Base-by-base conservation (phyloP, 1,140 invertebrate genomes). In the Euwallacea fornicatus region DNA sequence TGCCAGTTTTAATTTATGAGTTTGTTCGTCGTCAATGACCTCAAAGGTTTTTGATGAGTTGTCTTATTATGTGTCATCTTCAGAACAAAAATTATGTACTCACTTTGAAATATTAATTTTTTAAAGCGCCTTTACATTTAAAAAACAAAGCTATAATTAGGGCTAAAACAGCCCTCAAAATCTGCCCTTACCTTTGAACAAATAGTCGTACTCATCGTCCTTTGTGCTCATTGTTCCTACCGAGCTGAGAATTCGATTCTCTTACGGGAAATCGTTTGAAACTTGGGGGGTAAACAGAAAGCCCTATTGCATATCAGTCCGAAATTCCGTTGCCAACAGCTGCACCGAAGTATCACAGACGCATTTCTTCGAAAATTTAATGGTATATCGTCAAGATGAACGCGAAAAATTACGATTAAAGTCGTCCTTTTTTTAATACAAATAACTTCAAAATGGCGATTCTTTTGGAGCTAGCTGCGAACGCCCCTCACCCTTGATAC, bases 151-250 rank as follows among this genome's bases (percentile, higher is more conserved):
- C 21, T 33, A 33, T 1, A 33, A 2, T 33, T 33, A 33, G 21
- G 21, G 21, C 21, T 33, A 33, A 33, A 33, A 33, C 21, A 2
- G 4, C 21, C 21, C 21, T 33, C 21, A 33, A 33, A 33, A 33
- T 4, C 21, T 2, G 21, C 21, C 42, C 83, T 86, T 89, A 98
- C 97, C 97, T 96, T 99, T 99, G 87, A 99, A 99, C 84, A 99
- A 91, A 91, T 99, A 99, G 88, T 99, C 98, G 85, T 99, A 99
- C 88, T 99, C 97, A 86, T 98, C 97, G 87, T 98, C 97, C 87
- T 96, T 94, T 85, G 92, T 93, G 84, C 92, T 93, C 94, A 96
- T 97, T 86, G 88, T 88, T 33, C 21, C 21, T 33, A 33, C 21
- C 21, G 21, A 33, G 21, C 21, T 33, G 21, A 33, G 70, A 69